Evolutionary conservation across 2,888 invertebrate genomes (phyloP).

Genomic region (Hermaeophaga mercurialis): DNA sequence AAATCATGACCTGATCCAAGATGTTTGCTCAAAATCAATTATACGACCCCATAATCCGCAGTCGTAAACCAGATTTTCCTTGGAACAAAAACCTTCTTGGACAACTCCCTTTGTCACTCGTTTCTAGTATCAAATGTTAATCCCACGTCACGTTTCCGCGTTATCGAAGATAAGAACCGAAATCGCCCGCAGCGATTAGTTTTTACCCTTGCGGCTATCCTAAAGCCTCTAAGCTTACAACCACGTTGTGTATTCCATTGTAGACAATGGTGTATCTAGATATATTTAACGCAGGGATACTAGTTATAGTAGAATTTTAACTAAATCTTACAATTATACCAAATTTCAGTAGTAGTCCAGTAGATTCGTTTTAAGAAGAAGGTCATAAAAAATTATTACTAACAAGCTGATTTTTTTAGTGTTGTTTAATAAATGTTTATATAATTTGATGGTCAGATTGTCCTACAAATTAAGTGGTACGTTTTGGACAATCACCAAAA

Average conservation of each 20-base stretch:
- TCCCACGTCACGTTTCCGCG: conserved; percentile 8
- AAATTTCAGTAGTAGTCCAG: no score
- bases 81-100: conserved; percentile 12
- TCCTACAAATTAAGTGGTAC: no score
- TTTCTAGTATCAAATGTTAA: conserved; percentile 9
- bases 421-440: no score
- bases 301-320: no score
- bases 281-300: no score
- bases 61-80: not conserved
- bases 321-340: no score
- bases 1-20: not conserved
- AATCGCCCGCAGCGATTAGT: conserved; percentile 14
- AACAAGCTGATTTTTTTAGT: no score
- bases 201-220: not conserved
- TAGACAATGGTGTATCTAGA: no score
- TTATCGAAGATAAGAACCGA: conserved; percentile 11
- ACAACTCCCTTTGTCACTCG: conserved; percentile 5
- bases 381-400: no score
- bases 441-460: no score
- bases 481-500: no score
- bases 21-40: conserved; percentile 1
- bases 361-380: no score
- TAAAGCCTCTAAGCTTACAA: not conserved
- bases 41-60: not conserved
- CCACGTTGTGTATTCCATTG: conserved; percentile 3